These are phyloP conservation scores for Circaetus gallicus DNA, from an alignment of 2,113 vertebrate genomes.

Conservation along the genomic window DNA sequence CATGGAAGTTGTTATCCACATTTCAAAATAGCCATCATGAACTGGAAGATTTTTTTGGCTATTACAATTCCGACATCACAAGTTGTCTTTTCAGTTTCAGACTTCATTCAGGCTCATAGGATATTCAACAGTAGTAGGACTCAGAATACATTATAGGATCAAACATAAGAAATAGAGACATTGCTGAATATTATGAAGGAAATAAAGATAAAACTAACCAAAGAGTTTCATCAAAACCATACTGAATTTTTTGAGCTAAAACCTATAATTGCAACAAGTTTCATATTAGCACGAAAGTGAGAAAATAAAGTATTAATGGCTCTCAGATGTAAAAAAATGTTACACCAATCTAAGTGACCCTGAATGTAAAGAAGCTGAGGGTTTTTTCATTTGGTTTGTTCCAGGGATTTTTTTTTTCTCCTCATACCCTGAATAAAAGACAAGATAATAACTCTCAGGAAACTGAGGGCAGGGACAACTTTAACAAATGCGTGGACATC, in stretches of 20 bases:
- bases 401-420: neutral
- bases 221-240: neutral
- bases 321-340: neutral
- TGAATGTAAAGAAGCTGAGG: neutral
- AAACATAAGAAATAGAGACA: neutral
- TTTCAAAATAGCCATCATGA: neutral
- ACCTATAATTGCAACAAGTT: neutral
- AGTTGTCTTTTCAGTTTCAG: neutral
- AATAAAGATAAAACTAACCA: neutral
- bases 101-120: neutral
- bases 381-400: neutral
- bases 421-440: neutral
- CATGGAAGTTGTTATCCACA: neutral
- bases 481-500: neutral
- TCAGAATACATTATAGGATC: neutral
- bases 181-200: neutral
- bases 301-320: neutral
- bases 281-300: neutral
- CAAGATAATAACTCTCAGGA: neutral
- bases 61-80: neutral
- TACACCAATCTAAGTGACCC: neutral
- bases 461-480: neutral
- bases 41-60: neutral
- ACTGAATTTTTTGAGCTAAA: neutral
- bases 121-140: neutral